Conservation (phyloP, 2,888 invertebrate species). For the Leuctra nigra region DNA sequence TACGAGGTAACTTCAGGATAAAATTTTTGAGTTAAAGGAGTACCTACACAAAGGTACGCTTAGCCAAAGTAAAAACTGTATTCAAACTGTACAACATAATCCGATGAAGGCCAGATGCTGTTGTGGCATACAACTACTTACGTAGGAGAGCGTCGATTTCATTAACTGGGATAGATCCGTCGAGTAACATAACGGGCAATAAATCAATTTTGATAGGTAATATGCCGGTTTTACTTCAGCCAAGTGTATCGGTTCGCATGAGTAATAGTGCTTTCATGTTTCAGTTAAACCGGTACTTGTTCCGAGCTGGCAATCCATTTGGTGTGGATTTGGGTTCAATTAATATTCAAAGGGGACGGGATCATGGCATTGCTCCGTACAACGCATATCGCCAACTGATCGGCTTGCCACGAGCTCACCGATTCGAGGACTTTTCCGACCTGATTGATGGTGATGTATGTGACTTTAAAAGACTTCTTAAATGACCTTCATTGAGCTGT, state of each 20-base stretch:
- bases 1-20: too few relatives aligned
- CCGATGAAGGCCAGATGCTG: too few relatives aligned
- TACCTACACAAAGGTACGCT: too few relatives aligned
- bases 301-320: constrained; percentile 38
- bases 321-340: constrained; percentile 39
- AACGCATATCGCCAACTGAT: constrained; percentile 41
- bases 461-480: too few relatives aligned
- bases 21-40: too few relatives aligned
- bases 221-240: background rate
- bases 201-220: background rate
- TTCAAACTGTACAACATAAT: too few relatives aligned
- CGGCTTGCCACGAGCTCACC: constrained; percentile 38
- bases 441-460: constrained; percentile 34
- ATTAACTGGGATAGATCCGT: background rate
- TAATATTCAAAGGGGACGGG: constrained; percentile 38
- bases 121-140: too few relatives aligned
- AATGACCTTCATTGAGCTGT: too few relatives aligned
- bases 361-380: constrained; percentile 38
- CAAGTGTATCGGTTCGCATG: background rate
- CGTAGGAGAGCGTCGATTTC: too few relatives aligned
- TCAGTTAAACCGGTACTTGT: constrained; percentile 44
- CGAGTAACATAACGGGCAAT: too few relatives aligned
- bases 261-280: constrained; percentile 12
- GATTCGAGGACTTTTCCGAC: constrained; percentile 41
- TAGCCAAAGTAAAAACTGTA: too few relatives aligned